Base-by-base conservation (phyloP, 1,140 invertebrate species). In the Drosophila seguyi region DNA sequence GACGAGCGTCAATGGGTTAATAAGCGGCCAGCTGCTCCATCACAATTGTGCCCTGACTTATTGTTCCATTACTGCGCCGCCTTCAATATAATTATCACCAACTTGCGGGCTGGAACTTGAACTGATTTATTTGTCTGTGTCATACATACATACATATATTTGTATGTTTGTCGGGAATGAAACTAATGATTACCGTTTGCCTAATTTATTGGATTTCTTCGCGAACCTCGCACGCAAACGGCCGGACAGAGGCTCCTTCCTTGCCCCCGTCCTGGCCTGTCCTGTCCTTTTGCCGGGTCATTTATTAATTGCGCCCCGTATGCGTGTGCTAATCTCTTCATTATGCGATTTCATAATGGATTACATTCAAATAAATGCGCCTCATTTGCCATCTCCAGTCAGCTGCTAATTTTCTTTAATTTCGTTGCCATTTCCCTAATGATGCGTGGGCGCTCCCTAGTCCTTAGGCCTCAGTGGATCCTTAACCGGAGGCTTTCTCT, bases 291-390 rank as follows among this genome's bases (percentile, higher is more conserved):
- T 47, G 58, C 60, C 62, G 69, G 84, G 84, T 88, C 84, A 88
- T 88, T 88, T 88, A 88, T 88, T 88, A 88, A 88, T 88, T 88
- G 85, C 74, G 73, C 44, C 61, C 79, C 75, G 77, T 71, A 77
- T 85, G 81, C 71, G 76, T 88, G 84, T 79, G 66, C 68, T 88
- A 88, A 88, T 88, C 84, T 88, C 84, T 88, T 88, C 84, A 88
- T 88, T 88, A 88, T 88, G 81, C 85, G 84, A 85, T 90, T 90
- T 85, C 84, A 88, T 88, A 88, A 88, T 88, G 84, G 81, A 90
- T 90, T 88, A 88, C 84, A 85, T 90, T 88, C 81, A 90, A 88
- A 88, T 88, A 88, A 88, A 88, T 88, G 84, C 71, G 68, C 67
- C 85, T 79, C 68, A 90, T 90, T 88, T 88, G 79, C 74, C 76